Evolutionary conservation across 2,113 vertebrate species (phyloP).

Genomic region (Paramormyrops kingsleyae): DNA sequence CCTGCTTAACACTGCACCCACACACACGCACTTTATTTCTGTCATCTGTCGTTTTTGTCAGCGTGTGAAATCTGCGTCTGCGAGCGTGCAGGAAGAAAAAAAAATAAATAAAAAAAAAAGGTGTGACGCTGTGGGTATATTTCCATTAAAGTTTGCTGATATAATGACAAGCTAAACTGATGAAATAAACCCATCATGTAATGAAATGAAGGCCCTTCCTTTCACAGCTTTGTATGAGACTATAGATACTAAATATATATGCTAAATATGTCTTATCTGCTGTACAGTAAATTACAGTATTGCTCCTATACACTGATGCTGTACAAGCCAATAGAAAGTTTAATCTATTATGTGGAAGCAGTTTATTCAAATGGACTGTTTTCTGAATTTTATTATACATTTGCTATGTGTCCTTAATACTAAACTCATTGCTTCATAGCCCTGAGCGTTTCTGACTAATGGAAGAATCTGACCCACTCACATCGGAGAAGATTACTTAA

Average conservation of each 20-base stretch:
- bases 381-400: background rate
- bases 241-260: conserved; percentile 1
- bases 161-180: background rate
- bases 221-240: background rate
- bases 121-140: background rate
- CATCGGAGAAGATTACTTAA: background rate
- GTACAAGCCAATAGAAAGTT: background rate
- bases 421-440: background rate
- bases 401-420: background rate
- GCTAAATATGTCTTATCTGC: background rate
- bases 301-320: background rate
- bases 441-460: background rate
- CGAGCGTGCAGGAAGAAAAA: background rate
- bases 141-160: conserved; percentile 9
- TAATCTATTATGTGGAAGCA: background rate
- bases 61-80: background rate
- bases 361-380: background rate
- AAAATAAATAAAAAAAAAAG: background rate
- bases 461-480: background rate
- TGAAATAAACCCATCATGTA: background rate
- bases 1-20: conserved; percentile 1
- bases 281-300: background rate
- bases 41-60: conserved; percentile 11
- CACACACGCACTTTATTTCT: background rate
- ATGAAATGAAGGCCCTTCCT: background rate